A percentile compares a stretch with the other conserved stretches of the same genome.
Evolutionary conservation across 1,140 invertebrate species (phyloP).

Genomic region (Cydia fagiglandana): DNA sequence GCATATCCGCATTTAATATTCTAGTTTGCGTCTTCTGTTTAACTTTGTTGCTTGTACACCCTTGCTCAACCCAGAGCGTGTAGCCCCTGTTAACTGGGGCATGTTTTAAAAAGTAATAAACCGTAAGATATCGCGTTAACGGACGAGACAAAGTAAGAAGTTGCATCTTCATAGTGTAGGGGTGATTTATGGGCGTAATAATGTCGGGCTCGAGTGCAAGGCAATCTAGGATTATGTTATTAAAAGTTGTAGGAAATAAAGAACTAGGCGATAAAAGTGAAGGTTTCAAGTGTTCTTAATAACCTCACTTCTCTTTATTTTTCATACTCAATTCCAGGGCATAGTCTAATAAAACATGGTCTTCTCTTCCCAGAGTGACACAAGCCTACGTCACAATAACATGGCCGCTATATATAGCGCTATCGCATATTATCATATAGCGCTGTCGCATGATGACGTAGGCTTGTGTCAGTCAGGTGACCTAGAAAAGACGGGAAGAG

Average conservation of each 20-base stretch:
- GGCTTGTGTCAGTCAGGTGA: too few species aligned
- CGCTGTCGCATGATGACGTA: too few species aligned
- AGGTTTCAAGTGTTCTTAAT: neutral
- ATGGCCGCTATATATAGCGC: too few species aligned
- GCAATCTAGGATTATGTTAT: constrained; percentile 10
- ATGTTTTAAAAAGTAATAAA: constrained; percentile 29
- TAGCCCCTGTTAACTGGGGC: neutral
- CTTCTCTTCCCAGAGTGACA: too few species aligned
- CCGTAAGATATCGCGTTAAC: neutral
- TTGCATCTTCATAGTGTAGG: neutral
- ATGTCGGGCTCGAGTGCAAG: neutral
- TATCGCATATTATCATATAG: too few species aligned
- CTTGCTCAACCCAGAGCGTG: neutral
- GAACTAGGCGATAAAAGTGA: neutral
- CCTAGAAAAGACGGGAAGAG: too few species aligned
- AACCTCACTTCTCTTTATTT: too few species aligned
- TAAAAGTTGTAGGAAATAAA: neutral
- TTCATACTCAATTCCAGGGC: too few species aligned
- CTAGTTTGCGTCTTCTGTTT: neutral
- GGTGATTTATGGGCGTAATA: neutral
- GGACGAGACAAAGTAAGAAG: constrained; percentile 7
- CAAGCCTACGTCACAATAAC: too few species aligned
- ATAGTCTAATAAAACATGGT: too few species aligned
- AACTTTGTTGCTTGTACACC: neutral
- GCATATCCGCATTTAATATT: neutral